These are phyloP conservation scores for Chelon auratus DNA, from an alignment of 2,797 vertebrate genomes.

Conservation along the genomic window DNA sequence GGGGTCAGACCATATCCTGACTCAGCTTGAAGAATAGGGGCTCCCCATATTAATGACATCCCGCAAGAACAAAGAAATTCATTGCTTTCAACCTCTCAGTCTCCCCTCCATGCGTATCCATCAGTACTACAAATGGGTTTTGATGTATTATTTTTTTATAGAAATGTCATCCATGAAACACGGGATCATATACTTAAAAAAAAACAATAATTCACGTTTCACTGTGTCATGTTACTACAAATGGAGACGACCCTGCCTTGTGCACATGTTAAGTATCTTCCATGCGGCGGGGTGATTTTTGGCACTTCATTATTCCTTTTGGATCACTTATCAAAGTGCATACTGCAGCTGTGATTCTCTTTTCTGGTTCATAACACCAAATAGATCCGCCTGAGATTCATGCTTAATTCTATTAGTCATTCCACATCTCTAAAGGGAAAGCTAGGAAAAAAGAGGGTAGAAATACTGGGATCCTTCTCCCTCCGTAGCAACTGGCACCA, in stretches of 20 bases:
- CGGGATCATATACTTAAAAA: slow-evolving; percentile 1
- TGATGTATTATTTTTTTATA: slow-evolving; percentile 16
- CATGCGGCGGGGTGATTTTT: slow-evolving; percentile 33
- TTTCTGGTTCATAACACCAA: slow-evolving; percentile 64
- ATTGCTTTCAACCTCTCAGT: slow-evolving; percentile 3
- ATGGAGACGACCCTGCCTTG: slow-evolving; percentile 17
- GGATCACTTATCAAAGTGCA: slow-evolving; percentile 72
- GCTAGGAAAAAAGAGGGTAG: slow-evolving; percentile 32
- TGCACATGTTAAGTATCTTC: slow-evolving; percentile 27
- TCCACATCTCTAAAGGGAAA: slow-evolving; percentile 47
- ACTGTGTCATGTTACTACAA: slow-evolving; percentile 28
- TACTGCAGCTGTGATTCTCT: slow-evolving; percentile 60
- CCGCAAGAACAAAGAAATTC: slow-evolving; percentile 15
- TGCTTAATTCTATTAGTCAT: slow-evolving; percentile 66
- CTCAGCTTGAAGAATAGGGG: slow-evolving; percentile 17
- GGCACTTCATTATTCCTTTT: slow-evolving; percentile 69
- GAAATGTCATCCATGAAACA: slow-evolving; percentile 20
- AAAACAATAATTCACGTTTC: not conserved
- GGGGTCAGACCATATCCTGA: slow-evolving; percentile 30
- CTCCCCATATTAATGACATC: slow-evolving; percentile 23
- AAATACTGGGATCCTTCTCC: slow-evolving; percentile 42
- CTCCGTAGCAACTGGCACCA: slow-evolving; percentile 37
- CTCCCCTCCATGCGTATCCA: not conserved
- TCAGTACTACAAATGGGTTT: slow-evolving; percentile 2
- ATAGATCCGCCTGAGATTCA: slow-evolving; percentile 63